A percentile compares a stretch with the other conserved stretches of the same genome.
These are phyloP conservation scores for Colossoma macropomum DNA, from an alignment of 2,113 vertebrate species.

Conservation along the genomic window DNA sequence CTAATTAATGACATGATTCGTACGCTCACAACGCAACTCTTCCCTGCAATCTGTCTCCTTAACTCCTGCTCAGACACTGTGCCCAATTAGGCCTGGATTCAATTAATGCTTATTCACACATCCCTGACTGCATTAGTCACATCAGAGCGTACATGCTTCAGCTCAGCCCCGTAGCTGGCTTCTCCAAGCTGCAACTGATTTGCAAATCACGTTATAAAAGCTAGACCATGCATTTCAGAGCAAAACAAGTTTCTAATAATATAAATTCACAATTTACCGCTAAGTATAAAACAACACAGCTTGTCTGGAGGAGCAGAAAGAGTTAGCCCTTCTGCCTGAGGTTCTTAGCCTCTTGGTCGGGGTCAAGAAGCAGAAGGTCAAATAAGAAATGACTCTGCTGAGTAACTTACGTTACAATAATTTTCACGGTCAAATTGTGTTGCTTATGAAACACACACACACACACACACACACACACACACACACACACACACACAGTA, in stretches of 20 bases:
- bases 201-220: constrained; percentile 35
- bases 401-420: background rate
- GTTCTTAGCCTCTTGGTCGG: background rate
- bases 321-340: background rate
- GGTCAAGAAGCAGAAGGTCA: background rate
- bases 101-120: constrained; percentile 47
- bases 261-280: background rate
- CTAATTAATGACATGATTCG: constrained; percentile 52
- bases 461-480: constrained; percentile 15
- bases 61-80: constrained; percentile 19
- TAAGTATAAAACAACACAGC: background rate
- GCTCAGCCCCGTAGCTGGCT: background rate
- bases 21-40: constrained; percentile 6
- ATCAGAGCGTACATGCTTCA: constrained; percentile 22
- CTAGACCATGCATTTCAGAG: constrained; percentile 4
- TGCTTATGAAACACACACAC: constrained; percentile 21
- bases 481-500: constrained; percentile 15
- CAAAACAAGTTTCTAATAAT: constrained; percentile 23
- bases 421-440: background rate
- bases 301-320: background rate
- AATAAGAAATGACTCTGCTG: background rate
- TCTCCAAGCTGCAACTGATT: constrained; percentile 6
- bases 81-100: constrained; percentile 53
- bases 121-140: constrained; percentile 40
- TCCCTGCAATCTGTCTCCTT: constrained; percentile 36